A percentile compares a stretch with the other conserved stretches of the same genome.
These are phyloP conservation scores for Cranoglanis bouderius DNA, from an alignment of 2,113 vertebrate species.

Conservation along the genomic window DNA sequence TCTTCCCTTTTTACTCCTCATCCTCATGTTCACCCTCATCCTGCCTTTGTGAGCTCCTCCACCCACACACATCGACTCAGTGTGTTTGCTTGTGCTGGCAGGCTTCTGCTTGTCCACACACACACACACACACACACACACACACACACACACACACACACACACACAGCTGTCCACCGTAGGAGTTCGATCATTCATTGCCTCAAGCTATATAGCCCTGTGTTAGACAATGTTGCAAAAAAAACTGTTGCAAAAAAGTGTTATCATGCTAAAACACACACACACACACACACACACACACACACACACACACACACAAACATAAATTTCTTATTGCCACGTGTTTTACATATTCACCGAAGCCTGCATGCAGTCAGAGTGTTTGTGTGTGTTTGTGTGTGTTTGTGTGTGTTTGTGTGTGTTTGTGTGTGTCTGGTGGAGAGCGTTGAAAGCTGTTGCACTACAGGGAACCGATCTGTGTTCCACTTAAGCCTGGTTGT, in stretches of 20 bases:
- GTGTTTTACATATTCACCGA: background rate
- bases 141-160: conserved; percentile 20
- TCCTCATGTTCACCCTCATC: background rate
- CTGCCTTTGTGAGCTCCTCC: background rate
- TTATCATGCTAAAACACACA: background rate
- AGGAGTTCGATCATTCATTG: conserved; percentile 15
- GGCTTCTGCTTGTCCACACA: background rate
- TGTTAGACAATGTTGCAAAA: background rate
- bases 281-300: conserved; percentile 11
- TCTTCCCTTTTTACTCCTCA: background rate
- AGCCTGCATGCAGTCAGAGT: background rate
- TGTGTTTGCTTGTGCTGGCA: conserved; percentile 2
- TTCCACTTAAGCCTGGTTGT: background rate
- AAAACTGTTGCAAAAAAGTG: background rate
- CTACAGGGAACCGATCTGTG: background rate
- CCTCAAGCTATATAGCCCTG: background rate
- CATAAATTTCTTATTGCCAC: background rate
- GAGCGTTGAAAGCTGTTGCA: background rate
- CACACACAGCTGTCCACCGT: background rate
- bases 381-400: background rate
- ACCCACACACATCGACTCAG: background rate
- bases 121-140: conserved; percentile 12
- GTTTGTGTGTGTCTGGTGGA: background rate
- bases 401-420: background rate
- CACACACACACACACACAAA: background rate